Base-by-base conservation (phyloP, 2,113 vertebrate genomes). In the Amphilophus citrinellus region DNA sequence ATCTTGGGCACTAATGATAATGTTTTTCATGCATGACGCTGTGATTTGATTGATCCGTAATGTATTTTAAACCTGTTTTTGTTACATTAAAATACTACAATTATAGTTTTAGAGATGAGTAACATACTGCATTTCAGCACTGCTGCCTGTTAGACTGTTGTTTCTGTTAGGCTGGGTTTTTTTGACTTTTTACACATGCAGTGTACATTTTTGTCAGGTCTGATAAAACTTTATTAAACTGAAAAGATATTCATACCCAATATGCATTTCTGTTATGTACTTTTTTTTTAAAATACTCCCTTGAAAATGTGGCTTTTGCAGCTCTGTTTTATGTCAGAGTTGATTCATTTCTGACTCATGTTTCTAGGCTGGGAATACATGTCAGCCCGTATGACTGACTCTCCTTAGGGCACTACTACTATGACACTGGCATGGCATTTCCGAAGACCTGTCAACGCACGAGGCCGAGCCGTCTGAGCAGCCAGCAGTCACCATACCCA, bases 391-490 rank as follows among this genome's bases (percentile, higher is more conserved):
- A 61, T 79, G 86, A 66, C 50, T 35, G 80, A 44, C 27, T 53
- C 77, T 83, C 87, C 89, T 71, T 1, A 3, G 66, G 87, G 66
- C 39, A 59, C 32, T 14, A 61, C 10, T 35, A n/a, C 77, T 44
- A 32, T 71, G 83, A 78, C 82, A 17, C 57, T 42, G 65, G 37
- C 47, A 11, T 60, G 80, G 84, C 77, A 78, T 79, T 81, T 75
- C 65, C 59, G 75, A 66, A 47, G 87, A 82, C 66, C 79, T 84
- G 91, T 91, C 91, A 88, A 18, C 77, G 27, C 62, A 58, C 61
- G 57, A 63, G 68, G 62, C 24, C 44, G 4, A 61, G 66, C 83
- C 9, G 79, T 77, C 83, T 27, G 80, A 86, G 77, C 32, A 44
- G 68, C 83, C 73, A 6, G 78, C 37, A 13, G 42, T 20, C 71